Percentiles rank a stretch among this genome's conserved stretches.
Conservation (phyloP, 2,113 vertebrate genomes). For the Leptocoma aspasia region DNA sequence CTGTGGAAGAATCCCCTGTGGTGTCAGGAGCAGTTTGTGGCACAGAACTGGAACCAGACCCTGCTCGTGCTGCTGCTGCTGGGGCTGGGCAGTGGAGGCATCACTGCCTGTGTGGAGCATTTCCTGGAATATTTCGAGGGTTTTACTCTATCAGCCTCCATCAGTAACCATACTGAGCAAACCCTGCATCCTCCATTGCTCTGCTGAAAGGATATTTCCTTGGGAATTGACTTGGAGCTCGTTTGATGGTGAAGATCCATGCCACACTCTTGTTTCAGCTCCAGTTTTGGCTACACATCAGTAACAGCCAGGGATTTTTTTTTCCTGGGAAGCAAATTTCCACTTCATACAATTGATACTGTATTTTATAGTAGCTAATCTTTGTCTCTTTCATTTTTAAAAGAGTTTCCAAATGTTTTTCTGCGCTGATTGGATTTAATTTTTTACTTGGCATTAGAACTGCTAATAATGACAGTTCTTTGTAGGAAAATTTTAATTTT, state of each 20-base stretch:
- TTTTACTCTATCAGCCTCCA: background rate
- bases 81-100: background rate
- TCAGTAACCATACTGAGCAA: background rate
- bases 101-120: fast-evolving
- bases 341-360: background rate
- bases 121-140: background rate
- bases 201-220: background rate
- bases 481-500: conserved; percentile 44
- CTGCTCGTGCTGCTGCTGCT: background rate
- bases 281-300: background rate
- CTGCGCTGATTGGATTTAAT: conserved; percentile 23
- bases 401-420: conserved; percentile 42
- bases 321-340: background rate
- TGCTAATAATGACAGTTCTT: conserved; percentile 42
- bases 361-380: conserved; percentile 8
- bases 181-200: background rate
- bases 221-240: background rate
- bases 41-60: background rate
- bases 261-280: background rate
- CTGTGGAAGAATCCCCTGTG: background rate
- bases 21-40: fast-evolving
- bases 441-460: conserved; percentile 21
- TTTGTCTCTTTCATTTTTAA: conserved; percentile 51
- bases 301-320: background rate
- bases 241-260: background rate